These are phyloP conservation scores for Stegana nigrithorax DNA, from an alignment of 2,888 invertebrate genomes.

Conservation along the genomic window DNA sequence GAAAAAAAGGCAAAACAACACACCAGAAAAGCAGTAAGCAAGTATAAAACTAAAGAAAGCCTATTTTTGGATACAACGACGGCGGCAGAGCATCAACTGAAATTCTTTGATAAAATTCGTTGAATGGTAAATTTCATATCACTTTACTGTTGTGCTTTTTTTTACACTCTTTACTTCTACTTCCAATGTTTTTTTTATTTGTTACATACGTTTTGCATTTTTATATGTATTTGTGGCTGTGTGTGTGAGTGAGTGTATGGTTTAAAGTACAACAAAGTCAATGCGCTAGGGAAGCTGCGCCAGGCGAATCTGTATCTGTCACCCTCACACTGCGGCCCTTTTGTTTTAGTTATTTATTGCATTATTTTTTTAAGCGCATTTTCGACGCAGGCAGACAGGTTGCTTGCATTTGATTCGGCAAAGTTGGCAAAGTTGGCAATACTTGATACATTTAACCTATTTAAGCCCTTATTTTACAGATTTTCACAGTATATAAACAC, in stretches of 20 bases:
- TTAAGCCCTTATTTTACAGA: not conserved
- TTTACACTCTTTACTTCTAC: not conserved
- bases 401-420: not conserved
- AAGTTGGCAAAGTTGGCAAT: no score
- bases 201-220: not conserved
- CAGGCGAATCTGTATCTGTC: not conserved
- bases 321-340: slow-evolving; percentile 38
- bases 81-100: slow-evolving; percentile 1
- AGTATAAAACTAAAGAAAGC: slow-evolving; percentile 31
- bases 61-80: slow-evolving; percentile 53
- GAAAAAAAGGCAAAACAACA: slow-evolving; percentile 23
- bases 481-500: not conserved
- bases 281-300: not conserved
- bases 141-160: not conserved
- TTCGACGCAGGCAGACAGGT: not conserved
- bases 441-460: no score
- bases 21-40: slow-evolving; percentile 19
- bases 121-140: slow-evolving; percentile 51
- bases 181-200: not conserved
- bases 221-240: not conserved
- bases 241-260: no score
- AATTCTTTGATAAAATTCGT: slow-evolving; percentile 18
- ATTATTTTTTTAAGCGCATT: not conserved
- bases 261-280: slow-evolving; percentile 14
- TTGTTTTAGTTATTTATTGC: not conserved